Evolutionary conservation across 2,113 vertebrate species (phyloP), one percentile per base, ranked within the genome.

Genomic region (Syrmaticus mikado): DNA sequence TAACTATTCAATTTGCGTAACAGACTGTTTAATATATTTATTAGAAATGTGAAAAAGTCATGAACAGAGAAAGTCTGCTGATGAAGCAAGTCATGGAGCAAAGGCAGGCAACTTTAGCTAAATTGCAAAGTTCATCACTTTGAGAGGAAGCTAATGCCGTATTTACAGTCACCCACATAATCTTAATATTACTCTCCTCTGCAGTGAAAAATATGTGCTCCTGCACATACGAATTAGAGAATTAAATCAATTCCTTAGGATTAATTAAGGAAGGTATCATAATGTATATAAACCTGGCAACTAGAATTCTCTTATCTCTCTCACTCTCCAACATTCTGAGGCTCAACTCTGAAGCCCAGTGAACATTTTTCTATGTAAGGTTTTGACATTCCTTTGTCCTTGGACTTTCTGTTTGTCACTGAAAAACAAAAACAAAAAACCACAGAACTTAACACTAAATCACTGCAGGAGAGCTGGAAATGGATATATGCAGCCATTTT

Each of bases 1-100:
- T 53, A 58, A 89, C 61, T 81, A 40, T 13, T 82, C 72, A 50
- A 75, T 87, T 81, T 84, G 32, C 19, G 45, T 24, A 92, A 78
- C 34, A 72, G 46, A 38, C 34, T 57, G 53, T 62, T 91, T 74
- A 78, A 90, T 82, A 32, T 58, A 93, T 93, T 93, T 96, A 92
- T 88, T 73, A 93, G 43, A 61, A 73, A 94, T 66, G 43, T 89
- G 58, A 58, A 89, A 90, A 89, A 95, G 74, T 36, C 27, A 60
- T 12, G 65, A 93, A 81, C 52, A 86, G 34, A 83, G 76, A 14
- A 78, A 90, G 65, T 53, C 66, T 96, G 95, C 92, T 85, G 86
- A 92, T 68, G 62, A 90, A 92, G 94, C 90, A 85, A 91, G 79
- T 67, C 74, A 71, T 11, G 41, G 87, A 87, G 90, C 86, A 96